Conservation (phyloP, 2,797 vertebrate genomes). For the Sebastes trivittatus region DNA sequence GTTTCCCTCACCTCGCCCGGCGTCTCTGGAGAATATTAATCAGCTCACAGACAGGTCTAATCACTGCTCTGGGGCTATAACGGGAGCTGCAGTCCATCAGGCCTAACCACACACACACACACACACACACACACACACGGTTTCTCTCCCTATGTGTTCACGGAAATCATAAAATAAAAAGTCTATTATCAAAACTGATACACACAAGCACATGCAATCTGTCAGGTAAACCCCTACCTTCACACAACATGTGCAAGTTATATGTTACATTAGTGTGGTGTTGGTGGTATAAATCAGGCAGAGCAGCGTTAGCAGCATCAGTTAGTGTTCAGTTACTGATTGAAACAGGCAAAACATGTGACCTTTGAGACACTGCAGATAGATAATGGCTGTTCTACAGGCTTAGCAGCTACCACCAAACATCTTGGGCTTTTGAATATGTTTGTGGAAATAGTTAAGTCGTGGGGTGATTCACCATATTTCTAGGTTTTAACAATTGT, state of each 20-base stretch:
- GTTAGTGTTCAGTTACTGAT: no score
- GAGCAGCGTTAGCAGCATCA: no score
- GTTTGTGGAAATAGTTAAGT: no score
- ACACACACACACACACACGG: background rate
- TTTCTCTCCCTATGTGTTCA: background rate
- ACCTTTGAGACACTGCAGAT: no score
- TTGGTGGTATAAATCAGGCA: no score
- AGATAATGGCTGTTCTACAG: no score
- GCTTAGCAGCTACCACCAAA: no score
- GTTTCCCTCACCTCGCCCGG: slow-evolving; percentile 69
- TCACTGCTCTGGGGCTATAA: slow-evolving; percentile 78
- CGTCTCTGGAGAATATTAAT: slow-evolving; percentile 76
- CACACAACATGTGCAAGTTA: background rate
- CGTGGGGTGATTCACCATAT: no score
- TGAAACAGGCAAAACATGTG: no score
- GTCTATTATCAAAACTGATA: no score
- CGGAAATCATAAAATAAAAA: slow-evolving; percentile 24
- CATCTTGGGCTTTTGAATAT: no score
- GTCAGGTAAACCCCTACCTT: slow-evolving; percentile 1
- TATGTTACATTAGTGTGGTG: background rate
- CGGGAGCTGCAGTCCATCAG: slow-evolving; percentile 78
- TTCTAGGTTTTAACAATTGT: no score
- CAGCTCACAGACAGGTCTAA: slow-evolving; percentile 78
- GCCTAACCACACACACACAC: slow-evolving; percentile 23
- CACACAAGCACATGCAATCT: background rate